Base-by-base conservation (phyloP, 2,113 vertebrate genomes). In the Triplophysa rosa region DNA sequence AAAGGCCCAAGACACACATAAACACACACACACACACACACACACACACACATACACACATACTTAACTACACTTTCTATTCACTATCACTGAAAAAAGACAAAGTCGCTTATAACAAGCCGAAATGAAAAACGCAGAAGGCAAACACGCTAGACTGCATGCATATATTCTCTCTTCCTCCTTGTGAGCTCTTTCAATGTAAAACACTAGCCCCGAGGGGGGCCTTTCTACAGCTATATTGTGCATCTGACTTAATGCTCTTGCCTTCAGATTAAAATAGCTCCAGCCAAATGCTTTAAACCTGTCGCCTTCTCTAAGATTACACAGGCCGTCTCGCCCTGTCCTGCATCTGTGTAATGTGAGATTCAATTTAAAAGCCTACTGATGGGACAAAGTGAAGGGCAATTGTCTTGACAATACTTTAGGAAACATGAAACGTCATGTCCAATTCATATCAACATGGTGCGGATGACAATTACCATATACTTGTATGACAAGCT, bases 251-350 rank as follows among this genome's bases (percentile, higher is more conserved):
- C 72, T 80, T 76, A 80, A 80, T 73, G 62, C 68, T 78, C 65
- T 54, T 47, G 71, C 58, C 59, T 70, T 80, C 61, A 76, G 80
- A 67, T 82, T 84, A 82, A 82, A 82, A 77, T 84, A 82, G 80
- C 77, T 71, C 33, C 77, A 77, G 77, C 67, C 77, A 82, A 82
- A 82, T 40, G 40, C 67, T 77, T 78, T 58, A 84, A 77, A 82
- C 70, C 56, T 49, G 63, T 62, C 33, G 67, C 61, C 40, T 72
- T 80, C 77, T 75, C 77, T 80, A 66, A 80, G 63, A 77, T 82
- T 84, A 79, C 83, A 78, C 47, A 59, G 74, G 70, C 40, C 67
- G 67, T 42, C 62, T 49, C 33, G 66, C 49, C 81, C 66, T 74
- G 54, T 78, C 75, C 79, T 68, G 79, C 45, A 64, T 29, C 24